These are phyloP conservation scores for Podabrus alpinus DNA, from an alignment of 2,888 invertebrate species.

Conservation along the genomic window DNA sequence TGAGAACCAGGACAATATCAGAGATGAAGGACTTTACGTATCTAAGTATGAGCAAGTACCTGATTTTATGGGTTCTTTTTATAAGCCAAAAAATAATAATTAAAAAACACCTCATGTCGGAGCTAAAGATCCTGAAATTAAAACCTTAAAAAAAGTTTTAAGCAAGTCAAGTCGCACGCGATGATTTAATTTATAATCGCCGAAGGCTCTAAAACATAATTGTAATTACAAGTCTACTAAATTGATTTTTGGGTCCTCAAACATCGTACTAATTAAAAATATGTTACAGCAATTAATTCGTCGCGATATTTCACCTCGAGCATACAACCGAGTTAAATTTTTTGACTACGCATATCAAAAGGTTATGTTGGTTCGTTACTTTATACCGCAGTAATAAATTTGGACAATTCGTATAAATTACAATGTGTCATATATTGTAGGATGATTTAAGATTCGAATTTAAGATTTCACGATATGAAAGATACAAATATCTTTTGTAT, in stretches of 20 bases:
- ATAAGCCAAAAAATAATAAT: neutral
- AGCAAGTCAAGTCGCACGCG: conserved; percentile 23
- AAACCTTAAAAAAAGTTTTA: neutral
- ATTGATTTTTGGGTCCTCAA: conserved; percentile 37
- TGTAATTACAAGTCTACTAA: conserved; percentile 39
- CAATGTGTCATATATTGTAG: conserved; percentile 18
- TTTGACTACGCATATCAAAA: conserved; percentile 16
- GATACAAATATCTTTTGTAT: neutral
- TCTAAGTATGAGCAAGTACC: too few species aligned
- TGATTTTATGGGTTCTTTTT: too few species aligned
- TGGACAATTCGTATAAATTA: conserved; percentile 26
- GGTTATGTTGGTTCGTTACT: conserved; percentile 22
- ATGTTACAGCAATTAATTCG: conserved; percentile 8
- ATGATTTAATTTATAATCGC: conserved; percentile 28
- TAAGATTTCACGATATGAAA: neutral
- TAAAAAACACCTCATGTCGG: neutral
- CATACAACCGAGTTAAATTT: neutral
- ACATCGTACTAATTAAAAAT: conserved; percentile 30
- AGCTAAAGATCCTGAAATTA: neutral
- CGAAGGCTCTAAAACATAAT: conserved; percentile 26
- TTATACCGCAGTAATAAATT: conserved; percentile 22
- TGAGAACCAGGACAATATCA: neutral
- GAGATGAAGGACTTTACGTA: too few species aligned
- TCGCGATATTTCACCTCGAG: neutral
- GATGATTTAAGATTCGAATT: conserved; percentile 16